phyloP scores from a whole-genome alignment of 2,113 vertebrate species.

The Scortum barcoo region DNA sequence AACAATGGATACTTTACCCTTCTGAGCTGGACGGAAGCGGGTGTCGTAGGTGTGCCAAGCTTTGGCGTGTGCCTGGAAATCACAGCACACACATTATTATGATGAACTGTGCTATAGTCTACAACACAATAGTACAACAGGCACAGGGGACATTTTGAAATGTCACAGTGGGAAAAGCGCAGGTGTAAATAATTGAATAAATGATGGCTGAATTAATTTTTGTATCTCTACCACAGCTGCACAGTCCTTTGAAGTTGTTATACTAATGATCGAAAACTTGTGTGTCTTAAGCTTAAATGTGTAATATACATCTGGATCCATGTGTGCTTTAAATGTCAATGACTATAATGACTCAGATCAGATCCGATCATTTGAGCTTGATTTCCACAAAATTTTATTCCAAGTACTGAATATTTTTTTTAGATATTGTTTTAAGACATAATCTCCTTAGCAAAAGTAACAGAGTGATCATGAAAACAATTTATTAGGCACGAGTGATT shows the following conservation, averaged over 20 bases:
- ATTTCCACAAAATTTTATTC: not conserved
- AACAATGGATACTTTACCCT: conserved; percentile 91
- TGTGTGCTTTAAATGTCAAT: not conserved
- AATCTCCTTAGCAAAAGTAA: not conserved
- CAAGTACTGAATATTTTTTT: not conserved
- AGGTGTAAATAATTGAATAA: not conserved
- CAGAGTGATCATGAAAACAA: conserved; percentile 1
- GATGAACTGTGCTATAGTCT: not conserved
- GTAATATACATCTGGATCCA: not conserved
- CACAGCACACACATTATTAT: conserved; percentile 16
- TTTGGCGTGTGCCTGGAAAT: conserved; percentile 91
- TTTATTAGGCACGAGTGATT: not conserved
- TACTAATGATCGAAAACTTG: not conserved
- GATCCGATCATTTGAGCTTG: not conserved
- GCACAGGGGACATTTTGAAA: not conserved
- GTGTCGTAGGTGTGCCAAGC: conserved; percentile 92
- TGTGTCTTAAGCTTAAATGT: no score
- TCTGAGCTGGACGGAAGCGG: conserved; percentile 88
- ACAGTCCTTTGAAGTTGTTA: not conserved
- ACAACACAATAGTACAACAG: not conserved
- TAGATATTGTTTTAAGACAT: not conserved
- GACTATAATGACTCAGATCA: no score
- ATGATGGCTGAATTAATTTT: not conserved
- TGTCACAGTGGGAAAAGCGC: not conserved
- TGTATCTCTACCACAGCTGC: not conserved